Evolutionary conservation across 2,113 vertebrate genomes (phyloP).

Genomic region (Dipodomys merriami): DNA sequence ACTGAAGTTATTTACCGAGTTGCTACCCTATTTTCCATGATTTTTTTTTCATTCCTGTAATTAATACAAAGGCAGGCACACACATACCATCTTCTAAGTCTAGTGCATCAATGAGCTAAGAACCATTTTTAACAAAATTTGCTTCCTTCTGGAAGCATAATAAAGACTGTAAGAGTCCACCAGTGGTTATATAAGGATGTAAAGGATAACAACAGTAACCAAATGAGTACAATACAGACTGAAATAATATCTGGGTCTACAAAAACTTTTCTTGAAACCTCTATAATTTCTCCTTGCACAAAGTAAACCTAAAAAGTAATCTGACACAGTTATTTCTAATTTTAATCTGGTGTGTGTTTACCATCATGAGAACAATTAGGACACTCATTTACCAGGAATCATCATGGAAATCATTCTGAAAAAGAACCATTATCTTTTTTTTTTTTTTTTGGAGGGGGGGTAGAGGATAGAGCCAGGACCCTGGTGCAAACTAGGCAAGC

Average conservation of each 20-base stretch:
- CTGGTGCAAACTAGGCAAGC: too few species aligned
- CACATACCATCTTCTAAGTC: not conserved
- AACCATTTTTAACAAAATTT: slow-evolving; percentile 48
- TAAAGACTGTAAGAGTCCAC: slow-evolving; percentile 36
- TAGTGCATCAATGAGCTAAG: slow-evolving; percentile 32
- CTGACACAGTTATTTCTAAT: slow-evolving; percentile 31
- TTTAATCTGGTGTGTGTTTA: slow-evolving; percentile 31
- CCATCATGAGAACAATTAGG: slow-evolving; percentile 39
- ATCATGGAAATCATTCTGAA: not conserved
- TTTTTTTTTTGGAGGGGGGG: not conserved
- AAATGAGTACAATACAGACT: slow-evolving; percentile 58
- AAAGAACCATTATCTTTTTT: not conserved
- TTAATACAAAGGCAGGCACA: slow-evolving; percentile 17
- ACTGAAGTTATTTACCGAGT: slow-evolving; percentile 15
- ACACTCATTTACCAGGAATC: not conserved
- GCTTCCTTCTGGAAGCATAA: slow-evolving; percentile 4
- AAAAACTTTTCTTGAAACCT: slow-evolving; percentile 48
- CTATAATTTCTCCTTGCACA: slow-evolving; percentile 34
- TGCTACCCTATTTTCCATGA: not conserved
- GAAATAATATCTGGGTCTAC: slow-evolving; percentile 41
- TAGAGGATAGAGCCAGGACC: too few species aligned
- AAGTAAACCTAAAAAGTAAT: slow-evolving; percentile 61
- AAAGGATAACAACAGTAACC: slow-evolving; percentile 17
- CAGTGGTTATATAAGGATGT: slow-evolving; percentile 48
- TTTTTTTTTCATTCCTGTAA: slow-evolving; percentile 39